Evolutionary conservation across 2,113 vertebrate species (phyloP), one percentile per base, ranked within the genome.

Genomic region (Hymenochirus boettgeri): DNA sequence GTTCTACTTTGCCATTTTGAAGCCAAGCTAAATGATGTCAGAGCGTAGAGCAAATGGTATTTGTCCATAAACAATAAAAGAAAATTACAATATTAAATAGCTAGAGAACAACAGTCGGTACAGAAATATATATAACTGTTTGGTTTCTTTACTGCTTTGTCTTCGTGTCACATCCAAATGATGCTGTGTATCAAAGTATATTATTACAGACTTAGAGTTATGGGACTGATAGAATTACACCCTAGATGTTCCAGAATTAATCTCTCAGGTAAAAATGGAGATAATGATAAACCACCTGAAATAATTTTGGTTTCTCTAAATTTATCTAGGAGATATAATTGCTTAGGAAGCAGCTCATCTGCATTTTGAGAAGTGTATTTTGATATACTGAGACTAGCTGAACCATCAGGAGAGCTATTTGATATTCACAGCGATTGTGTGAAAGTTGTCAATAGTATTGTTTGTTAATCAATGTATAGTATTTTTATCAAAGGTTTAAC

Each of bases 221-320:
- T 29, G 62, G 70, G 70, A 65, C 57, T 37, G 46, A 45, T 53
- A 71, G 27, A 71, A 48, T 61, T 18, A 67, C 56, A 61, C 62
- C 46, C 57, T 61, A 33, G 55, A 57, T 56, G 27, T 61, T 65
- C 42, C 7, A 46, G 42, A 71, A 65, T 65, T 57, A 71, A 61
- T 39, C 64, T 66, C 58, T 31, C 19, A 63, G 64, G 58, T 45
- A 46, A 39, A 67, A 55, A 56, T 29, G 57, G 53, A 57, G 64
- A 47, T 47, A 27, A 24, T 60, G 61, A 67, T 71, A 64, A 67
- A 64, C 24, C 63, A 57, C 57, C 70, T 71, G 70, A 65, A 64
- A 58, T 67, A 46, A 65, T 59, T 71, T 47, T 25, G 48, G 29
- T 46, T 56, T 57, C 24, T 21, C 70, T 61, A 66, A 31, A 46